Percentiles rank a stretch among this genome's conserved stretches.
phyloP scores from a whole-genome alignment of 1,140 invertebrate genomes.

The Brachionus rotundiformis region DNA sequence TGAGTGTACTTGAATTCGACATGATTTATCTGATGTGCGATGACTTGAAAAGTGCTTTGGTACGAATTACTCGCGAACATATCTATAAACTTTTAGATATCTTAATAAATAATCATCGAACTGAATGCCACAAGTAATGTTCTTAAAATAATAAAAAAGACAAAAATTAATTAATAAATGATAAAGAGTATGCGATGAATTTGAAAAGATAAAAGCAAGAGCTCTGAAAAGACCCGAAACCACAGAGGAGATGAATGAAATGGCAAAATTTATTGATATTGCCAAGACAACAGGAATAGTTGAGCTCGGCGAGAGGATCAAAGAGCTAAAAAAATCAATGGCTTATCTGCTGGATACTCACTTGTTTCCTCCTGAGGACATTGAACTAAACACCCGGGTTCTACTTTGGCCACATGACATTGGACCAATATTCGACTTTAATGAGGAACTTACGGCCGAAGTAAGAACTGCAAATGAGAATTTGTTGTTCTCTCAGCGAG shows the following conservation, averaged over 20 bases:
- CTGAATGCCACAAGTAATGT: conserved; percentile 34
- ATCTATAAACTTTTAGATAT: conserved; percentile 9
- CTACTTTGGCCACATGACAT: conserved; percentile 87
- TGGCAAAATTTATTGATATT: conserved; percentile 76
- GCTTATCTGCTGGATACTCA: conserved; percentile 77
- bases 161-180: too few relatives aligned
- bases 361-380: conserved; percentile 71
- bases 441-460: conserved; percentile 55
- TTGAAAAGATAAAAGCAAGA: conserved; percentile 81
- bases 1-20: conserved; percentile 62
- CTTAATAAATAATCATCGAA: conserved; percentile 13
- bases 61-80: conserved; percentile 32
- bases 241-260: conserved; percentile 80
- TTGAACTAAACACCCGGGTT: conserved; percentile 77
- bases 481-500: conserved; percentile 66
- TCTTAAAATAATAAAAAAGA: too few relatives aligned
- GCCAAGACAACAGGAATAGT: conserved; percentile 62
- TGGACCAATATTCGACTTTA: conserved; percentile 72
- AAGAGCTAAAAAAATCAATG: conserved; percentile 71
- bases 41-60: conserved; percentile 34
- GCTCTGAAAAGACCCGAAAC: conserved; percentile 81
- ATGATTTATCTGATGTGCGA: conserved; percentile 40
- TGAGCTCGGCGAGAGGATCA: conserved; percentile 69
- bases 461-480: conserved; percentile 69
- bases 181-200: conserved; percentile 73